These are phyloP conservation scores for Dorcus parallelipipedus DNA, from an alignment of 2,888 invertebrate genomes.

Conservation along the genomic window DNA sequence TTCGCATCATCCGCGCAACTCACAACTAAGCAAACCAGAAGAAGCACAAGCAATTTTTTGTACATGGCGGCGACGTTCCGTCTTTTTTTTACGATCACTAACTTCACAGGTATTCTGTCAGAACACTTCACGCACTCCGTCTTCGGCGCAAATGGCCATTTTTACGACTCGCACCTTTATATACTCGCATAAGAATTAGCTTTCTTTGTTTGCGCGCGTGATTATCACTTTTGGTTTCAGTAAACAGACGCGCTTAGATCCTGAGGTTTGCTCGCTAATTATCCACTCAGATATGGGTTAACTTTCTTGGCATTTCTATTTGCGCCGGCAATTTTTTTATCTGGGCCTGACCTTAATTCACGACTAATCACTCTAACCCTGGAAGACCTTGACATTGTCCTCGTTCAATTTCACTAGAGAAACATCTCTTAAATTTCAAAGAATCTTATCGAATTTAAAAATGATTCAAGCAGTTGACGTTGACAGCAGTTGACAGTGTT, in stretches of 20 bases:
- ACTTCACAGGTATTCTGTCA: too few relatives aligned
- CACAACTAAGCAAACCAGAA: slow-evolving; percentile 10
- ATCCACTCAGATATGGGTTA: slow-evolving; percentile 13
- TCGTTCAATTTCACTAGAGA: not conserved
- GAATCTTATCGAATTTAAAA: too few relatives aligned
- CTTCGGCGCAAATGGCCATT: not conserved
- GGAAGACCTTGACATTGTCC: not conserved
- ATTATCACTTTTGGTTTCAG: slow-evolving; percentile 27
- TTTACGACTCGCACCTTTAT: slow-evolving; percentile 7
- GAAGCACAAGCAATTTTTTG: slow-evolving; percentile 19
- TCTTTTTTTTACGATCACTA: too few relatives aligned
- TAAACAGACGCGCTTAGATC: not conserved
- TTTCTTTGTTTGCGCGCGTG: slow-evolving; percentile 20
- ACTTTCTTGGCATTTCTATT: slow-evolving; percentile 25
- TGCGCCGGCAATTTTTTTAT: slow-evolving; percentile 4
- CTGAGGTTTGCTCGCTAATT: slow-evolving; percentile 3
- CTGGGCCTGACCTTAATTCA: too few relatives aligned
- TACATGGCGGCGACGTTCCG: slow-evolving; percentile 14
- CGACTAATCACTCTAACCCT: not conserved
- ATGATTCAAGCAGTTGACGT: not conserved
- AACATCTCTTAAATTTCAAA: too few relatives aligned
- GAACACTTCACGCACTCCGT: too few relatives aligned
- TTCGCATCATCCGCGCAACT: slow-evolving; percentile 13
- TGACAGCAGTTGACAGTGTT: not conserved
- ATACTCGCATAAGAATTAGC: not conserved